phyloP scores from a whole-genome alignment of 2,113 vertebrate genomes.

The Electrona antarctica region DNA sequence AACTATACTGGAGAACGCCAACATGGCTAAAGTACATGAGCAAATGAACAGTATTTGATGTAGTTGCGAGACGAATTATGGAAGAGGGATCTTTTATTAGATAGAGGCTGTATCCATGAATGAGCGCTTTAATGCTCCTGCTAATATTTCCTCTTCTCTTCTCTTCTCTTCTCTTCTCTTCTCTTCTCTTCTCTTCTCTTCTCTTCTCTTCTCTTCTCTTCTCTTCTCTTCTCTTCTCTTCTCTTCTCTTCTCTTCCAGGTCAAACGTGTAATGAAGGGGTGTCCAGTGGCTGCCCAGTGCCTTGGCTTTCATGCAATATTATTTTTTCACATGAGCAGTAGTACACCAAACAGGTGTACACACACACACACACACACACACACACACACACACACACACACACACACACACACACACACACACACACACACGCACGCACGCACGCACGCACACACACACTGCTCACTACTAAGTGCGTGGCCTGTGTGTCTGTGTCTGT shows the following conservation, averaged over 20 bases:
- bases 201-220: constrained; percentile 6
- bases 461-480: constrained; percentile 31
- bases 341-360: constrained; percentile 41
- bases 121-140: background rate
- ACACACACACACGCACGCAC: constrained; percentile 7
- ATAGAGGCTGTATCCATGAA: too few species aligned
- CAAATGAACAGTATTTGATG: too few species aligned
- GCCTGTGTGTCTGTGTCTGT: constrained; percentile 8
- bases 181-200: background rate
- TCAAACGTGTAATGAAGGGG: constrained; percentile 12
- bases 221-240: constrained; percentile 3
- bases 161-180: constrained; percentile 2
- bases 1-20: too few species aligned
- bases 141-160: background rate
- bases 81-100: too few species aligned
- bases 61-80: too few species aligned
- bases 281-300: constrained; percentile 19
- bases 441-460: constrained; percentile 7
- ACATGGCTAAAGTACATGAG: too few species aligned
- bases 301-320: constrained; percentile 13
- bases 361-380: constrained; percentile 16
- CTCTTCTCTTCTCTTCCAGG: background rate
- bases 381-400: constrained; percentile 37
- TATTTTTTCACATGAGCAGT: constrained; percentile 11
- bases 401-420: background rate